These are phyloP conservation scores for Syngnathus rostellatus DNA, from an alignment of 2,797 vertebrate species.

Conservation along the genomic window DNA sequence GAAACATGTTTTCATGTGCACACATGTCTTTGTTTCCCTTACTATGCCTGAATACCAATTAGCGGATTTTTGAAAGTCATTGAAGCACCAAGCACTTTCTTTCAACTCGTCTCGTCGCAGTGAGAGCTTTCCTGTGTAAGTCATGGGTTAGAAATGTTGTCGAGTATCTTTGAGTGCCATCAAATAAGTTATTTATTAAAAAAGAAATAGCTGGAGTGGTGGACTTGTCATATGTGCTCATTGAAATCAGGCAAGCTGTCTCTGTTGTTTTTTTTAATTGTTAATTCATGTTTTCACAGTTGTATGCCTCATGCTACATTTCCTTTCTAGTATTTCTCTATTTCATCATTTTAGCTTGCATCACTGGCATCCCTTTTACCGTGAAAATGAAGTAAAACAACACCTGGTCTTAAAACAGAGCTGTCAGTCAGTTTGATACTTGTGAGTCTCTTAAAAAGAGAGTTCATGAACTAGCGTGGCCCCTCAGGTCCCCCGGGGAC, in stretches of 20 bases:
- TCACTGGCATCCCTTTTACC: neutral
- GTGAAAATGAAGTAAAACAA: neutral
- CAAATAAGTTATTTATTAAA: neutral
- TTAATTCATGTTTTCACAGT: neutral
- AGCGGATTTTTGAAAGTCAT: neutral
- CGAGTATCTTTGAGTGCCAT: neutral
- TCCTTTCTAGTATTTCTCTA: too few species aligned
- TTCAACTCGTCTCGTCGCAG: neutral
- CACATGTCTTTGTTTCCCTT: neutral
- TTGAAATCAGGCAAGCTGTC: neutral
- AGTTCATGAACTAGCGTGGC: conserved; percentile 1
- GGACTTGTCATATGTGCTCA: neutral
- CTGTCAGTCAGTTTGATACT: neutral
- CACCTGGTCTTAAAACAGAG: conserved; percentile 2
- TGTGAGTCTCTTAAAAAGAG: neutral
- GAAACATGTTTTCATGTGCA: neutral
- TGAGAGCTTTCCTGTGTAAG: neutral
- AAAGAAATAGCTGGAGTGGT: neutral
- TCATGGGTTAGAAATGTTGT: neutral
- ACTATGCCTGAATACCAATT: neutral
- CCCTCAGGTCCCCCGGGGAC: neutral
- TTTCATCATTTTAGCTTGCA: neutral
- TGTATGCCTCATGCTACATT: neutral
- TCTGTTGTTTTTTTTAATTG: neutral
- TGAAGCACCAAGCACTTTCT: neutral